Evolutionary conservation across 2,113 vertebrate genomes (phyloP).

Genomic region (Mohoua ochrocephala): DNA sequence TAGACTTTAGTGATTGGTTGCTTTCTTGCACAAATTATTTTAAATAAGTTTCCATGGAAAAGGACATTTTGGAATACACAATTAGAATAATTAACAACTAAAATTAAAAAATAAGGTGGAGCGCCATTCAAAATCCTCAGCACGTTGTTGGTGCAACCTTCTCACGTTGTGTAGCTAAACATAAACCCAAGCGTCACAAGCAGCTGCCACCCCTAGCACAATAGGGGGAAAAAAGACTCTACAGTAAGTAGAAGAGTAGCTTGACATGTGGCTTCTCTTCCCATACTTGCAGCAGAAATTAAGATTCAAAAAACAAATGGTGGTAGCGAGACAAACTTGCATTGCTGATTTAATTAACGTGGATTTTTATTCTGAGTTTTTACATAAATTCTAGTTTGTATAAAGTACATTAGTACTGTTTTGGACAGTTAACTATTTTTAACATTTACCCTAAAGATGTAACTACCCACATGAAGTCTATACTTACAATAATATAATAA

Average conservation of each 20-base stretch:
- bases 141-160: not conserved
- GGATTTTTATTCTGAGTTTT: not conserved
- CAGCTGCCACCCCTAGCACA: not conserved
- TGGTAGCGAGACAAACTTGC: not conserved
- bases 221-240: accelerated
- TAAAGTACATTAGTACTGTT: not conserved
- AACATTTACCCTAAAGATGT: not conserved
- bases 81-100: not conserved
- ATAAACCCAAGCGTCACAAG: not conserved
- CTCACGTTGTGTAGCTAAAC: not conserved
- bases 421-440: not conserved
- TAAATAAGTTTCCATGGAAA: not conserved
- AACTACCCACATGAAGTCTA: not conserved
- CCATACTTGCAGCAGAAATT: not conserved
- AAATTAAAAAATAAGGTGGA: not conserved
- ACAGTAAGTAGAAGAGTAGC: not conserved
- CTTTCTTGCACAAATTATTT: not conserved
- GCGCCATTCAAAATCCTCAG: not conserved
- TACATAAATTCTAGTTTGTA: not conserved
- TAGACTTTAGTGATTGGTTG: not conserved
- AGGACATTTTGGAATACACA: not conserved
- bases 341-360: not conserved
- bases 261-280: not conserved
- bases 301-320: not conserved
- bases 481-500: not conserved